These are phyloP conservation scores for Colletes collaris DNA, from an alignment of 2,888 invertebrate genomes.

Conservation along the genomic window DNA sequence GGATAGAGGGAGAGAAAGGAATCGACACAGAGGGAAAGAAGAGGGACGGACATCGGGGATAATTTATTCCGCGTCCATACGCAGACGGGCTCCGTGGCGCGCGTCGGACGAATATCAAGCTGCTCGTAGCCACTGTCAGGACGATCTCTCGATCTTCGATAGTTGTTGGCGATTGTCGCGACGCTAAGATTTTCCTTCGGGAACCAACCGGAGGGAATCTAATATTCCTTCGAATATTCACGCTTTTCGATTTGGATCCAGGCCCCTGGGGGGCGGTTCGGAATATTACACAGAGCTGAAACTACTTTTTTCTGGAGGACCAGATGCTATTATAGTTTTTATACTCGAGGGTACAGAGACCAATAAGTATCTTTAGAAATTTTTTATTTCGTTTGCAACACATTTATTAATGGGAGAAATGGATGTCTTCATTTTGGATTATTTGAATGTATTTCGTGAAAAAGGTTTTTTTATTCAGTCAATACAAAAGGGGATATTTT, in stretches of 20 bases:
- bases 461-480: too few species aligned
- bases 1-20: slow-evolving; percentile 3
- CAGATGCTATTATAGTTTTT: too few species aligned
- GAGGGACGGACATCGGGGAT: slow-evolving; percentile 63
- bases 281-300: too few species aligned
- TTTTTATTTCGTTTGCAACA: too few species aligned
- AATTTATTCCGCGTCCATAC: slow-evolving; percentile 80
- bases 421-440: too few species aligned
- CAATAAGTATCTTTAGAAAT: too few species aligned
- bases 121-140: slow-evolving; percentile 42
- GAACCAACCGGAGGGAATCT: background rate
- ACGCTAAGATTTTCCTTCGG: slow-evolving; percentile 9
- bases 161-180: slow-evolving; percentile 40
- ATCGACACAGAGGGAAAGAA: slow-evolving; percentile 19
- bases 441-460: too few species aligned
- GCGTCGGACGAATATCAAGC: slow-evolving; percentile 72
- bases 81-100: slow-evolving; percentile 68
- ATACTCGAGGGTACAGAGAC: too few species aligned
- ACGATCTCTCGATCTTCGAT: slow-evolving; percentile 50
- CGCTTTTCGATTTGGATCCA: background rate
- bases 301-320: too few species aligned
- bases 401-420: too few species aligned
- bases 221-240: background rate
- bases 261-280: too few species aligned
- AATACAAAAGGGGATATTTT: too few species aligned